Evolutionary conservation across 2,113 vertebrate genomes (phyloP).

Genomic region (Chaetodon trifascialis): DNA sequence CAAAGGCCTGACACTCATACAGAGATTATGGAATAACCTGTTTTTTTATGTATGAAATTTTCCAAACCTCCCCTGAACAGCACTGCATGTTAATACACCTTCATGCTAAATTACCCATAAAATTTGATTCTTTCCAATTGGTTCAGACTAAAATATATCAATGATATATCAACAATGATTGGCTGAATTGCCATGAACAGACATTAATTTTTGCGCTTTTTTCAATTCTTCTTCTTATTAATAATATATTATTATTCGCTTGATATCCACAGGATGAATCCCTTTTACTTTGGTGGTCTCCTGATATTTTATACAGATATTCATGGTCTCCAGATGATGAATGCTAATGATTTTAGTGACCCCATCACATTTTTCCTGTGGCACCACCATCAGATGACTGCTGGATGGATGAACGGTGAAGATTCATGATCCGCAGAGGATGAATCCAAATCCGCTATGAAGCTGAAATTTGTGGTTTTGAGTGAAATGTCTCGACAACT

Average conservation of each 20-base stretch:
- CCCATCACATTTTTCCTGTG: neutral
- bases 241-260: too few relatives aligned
- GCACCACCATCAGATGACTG: neutral
- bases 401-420: neutral
- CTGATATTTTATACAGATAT: neutral
- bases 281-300: neutral
- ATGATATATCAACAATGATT: too few relatives aligned
- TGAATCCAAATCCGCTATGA: neutral
- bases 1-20: slow-evolving; percentile 4
- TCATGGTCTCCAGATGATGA: neutral
- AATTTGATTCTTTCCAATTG: too few relatives aligned
- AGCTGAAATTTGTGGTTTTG: neutral
- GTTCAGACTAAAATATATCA: neutral
- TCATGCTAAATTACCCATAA: neutral
- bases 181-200: neutral
- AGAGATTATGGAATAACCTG: neutral
- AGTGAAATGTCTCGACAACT: neutral
- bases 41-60: neutral
- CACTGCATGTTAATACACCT: neutral
- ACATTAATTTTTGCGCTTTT: too few relatives aligned
- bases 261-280: too few relatives aligned
- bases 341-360: neutral
- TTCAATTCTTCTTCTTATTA: too few relatives aligned
- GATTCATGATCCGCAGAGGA: neutral
- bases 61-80: neutral